Evolutionary conservation across 1,140 invertebrate genomes (phyloP).

Genomic region (Chelonus insularis): DNA sequence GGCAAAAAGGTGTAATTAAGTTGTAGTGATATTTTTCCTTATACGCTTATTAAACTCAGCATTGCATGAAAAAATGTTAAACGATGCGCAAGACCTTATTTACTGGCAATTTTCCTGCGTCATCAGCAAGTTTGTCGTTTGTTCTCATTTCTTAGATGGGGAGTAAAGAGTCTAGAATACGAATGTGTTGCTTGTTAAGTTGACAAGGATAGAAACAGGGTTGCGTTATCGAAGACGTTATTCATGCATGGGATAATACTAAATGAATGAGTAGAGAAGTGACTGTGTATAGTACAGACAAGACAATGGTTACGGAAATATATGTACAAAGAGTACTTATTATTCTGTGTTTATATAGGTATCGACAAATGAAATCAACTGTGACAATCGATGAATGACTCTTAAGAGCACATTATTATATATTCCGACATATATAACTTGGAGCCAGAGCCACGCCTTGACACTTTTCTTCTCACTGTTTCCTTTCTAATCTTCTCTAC

Average conservation of each 20-base stretch:
- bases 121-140: neutral
- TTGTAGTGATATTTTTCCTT: neutral
- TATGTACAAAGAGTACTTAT: neutral
- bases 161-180: neutral
- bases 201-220: neutral
- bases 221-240: conserved; percentile 1
- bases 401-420: neutral
- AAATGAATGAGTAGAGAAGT: neutral
- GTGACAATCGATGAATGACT: conserved; percentile 18
- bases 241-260: neutral
- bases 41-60: neutral
- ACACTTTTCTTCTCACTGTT: neutral
- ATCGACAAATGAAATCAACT: conserved; percentile 18
- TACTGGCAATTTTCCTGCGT: neutral
- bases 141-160: conserved; percentile 1
- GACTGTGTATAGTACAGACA: neutral
- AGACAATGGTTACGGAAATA: neutral
- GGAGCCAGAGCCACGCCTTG: conserved; percentile 3
- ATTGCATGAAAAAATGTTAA: neutral
- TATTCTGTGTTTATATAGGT: neutral
- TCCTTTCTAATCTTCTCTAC: neutral
- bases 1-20: no score
- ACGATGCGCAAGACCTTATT: neutral
- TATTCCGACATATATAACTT: neutral
- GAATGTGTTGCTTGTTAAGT: neutral